phyloP scores from a whole-genome alignment of 1,140 invertebrate species.

The Geopemphigus sp. region DNA sequence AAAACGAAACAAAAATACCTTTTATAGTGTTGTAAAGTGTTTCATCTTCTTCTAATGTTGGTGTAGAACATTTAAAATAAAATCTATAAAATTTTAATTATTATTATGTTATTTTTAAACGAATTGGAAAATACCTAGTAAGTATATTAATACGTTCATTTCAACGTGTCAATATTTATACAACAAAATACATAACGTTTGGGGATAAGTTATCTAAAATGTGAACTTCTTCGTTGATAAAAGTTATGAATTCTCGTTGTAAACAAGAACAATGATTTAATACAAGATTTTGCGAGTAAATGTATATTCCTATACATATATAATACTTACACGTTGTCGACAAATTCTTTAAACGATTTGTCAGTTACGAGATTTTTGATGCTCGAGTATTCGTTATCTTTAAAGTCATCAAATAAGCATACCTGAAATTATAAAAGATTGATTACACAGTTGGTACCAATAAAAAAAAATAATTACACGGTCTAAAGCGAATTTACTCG shows the following conservation, averaged over 20 bases:
- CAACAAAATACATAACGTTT: neutral
- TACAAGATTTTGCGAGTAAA: neutral
- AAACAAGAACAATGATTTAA: neutral
- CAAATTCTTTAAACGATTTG: conserved; percentile 1
- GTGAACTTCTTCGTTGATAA: neutral
- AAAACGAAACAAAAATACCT: neutral
- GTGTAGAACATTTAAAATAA: conserved; percentile 20
- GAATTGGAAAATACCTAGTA: neutral
- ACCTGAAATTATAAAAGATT: conserved; percentile 12
- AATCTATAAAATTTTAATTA: conserved; percentile 22
- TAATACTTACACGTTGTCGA: conserved; percentile 35
- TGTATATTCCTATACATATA: too few species aligned
- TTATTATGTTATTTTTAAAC: neutral
- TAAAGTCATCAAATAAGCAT: conserved; percentile 40
- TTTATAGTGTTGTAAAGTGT: conserved; percentile 37
- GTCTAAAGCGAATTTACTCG: too few species aligned
- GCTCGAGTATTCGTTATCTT: neutral
- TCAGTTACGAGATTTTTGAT: conserved; percentile 1
- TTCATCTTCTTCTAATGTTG: neutral
- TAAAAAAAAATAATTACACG: neutral
- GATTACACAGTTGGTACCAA: neutral
- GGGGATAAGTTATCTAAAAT: neutral
- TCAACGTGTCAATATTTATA: too few species aligned
- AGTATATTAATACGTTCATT: neutral
- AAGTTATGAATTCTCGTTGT: neutral